Conservation (phyloP, 1,140 invertebrate species). For the Arion vulgaris region DNA sequence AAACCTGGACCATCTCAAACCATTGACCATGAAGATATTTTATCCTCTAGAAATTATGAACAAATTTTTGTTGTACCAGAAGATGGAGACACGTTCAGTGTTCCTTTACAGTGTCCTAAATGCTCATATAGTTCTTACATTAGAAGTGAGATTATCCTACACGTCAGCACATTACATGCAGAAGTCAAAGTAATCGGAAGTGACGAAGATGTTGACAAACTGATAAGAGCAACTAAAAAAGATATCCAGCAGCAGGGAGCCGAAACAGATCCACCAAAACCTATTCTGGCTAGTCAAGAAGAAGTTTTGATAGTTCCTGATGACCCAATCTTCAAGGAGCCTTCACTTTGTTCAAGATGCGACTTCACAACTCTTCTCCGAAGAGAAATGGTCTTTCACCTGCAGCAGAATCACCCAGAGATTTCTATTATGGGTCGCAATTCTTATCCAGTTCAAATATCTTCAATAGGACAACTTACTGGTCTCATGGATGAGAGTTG, state of each 20-base stretch:
- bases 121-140: conserved; percentile 41
- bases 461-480: conserved; percentile 8
- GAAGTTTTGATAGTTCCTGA: conserved; percentile 49
- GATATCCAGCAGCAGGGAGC: not conserved
- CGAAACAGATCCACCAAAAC: not conserved
- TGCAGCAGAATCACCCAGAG: conserved; percentile 46
- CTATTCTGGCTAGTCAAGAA: not conserved
- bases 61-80: conserved; percentile 42
- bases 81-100: conserved; percentile 37
- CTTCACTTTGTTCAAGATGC: conserved; percentile 45
- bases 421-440: conserved; percentile 49
- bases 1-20: not conserved
- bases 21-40: not conserved
- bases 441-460: conserved; percentile 40
- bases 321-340: conserved; percentile 43
- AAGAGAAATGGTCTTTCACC: conserved; percentile 45
- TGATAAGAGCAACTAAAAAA: conserved; percentile 18
- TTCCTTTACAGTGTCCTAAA: conserved; percentile 44
- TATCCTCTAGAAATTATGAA: conserved; percentile 5
- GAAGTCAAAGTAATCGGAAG: conserved; percentile 44
- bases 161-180: conserved; percentile 41
- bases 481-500: conserved; percentile 25
- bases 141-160: conserved; percentile 39
- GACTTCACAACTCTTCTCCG: conserved; percentile 43
- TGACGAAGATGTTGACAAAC: conserved; percentile 37